A percentile compares a stretch with the other conserved stretches of the same genome.
Evolutionary conservation across 2,113 vertebrate genomes (phyloP).

Genomic region (Cinclus mexicanus): DNA sequence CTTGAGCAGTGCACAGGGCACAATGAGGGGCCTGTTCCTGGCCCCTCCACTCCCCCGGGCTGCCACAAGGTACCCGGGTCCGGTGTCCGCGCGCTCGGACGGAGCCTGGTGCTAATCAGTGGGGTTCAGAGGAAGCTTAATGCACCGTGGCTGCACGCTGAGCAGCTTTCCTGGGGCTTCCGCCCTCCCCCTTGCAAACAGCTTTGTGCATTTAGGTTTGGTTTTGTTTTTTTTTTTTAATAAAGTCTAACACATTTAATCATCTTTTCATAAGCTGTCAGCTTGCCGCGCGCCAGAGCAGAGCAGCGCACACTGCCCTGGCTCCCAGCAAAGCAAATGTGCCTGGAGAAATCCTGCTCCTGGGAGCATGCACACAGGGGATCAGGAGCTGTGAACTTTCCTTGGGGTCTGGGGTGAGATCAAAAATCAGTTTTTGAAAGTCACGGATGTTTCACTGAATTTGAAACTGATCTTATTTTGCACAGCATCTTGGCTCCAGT

Average conservation of each 20-base stretch:
- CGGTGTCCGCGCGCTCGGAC: rapidly evolving
- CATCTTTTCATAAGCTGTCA: constrained; percentile 34
- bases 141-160: background rate
- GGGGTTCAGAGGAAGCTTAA: background rate
- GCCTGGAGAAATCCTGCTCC: background rate
- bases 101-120: background rate
- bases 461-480: background rate
- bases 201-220: background rate
- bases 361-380: rapidly evolving
- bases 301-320: rapidly evolving
- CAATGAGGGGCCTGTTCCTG: background rate
- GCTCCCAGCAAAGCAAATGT: background rate
- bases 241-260: constrained; percentile 20
- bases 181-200: background rate
- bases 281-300: background rate
- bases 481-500: background rate
- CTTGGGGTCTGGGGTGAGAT: rapidly evolving
- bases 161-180: background rate
- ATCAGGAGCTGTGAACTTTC: background rate
- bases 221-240: background rate
- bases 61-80: background rate
- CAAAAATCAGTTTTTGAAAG: background rate
- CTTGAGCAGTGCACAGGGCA: background rate
- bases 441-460: background rate
- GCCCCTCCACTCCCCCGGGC: background rate